phyloP scores from a whole-genome alignment of 2,797 vertebrate species.

The Squalus acanthias region DNA sequence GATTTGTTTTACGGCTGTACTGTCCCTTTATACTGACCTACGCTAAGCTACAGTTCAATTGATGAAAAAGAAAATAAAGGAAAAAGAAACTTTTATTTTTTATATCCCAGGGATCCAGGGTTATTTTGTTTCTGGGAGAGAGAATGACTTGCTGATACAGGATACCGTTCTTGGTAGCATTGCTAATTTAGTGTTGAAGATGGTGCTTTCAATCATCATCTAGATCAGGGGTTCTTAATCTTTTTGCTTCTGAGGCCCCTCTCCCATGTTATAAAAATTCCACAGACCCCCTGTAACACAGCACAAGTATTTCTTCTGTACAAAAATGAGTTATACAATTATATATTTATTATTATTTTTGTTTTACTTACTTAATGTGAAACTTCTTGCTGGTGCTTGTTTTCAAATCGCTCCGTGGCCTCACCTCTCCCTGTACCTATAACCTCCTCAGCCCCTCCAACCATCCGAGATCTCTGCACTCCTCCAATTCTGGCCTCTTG shows the following conservation, averaged over 20 bases:
- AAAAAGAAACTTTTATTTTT: background rate
- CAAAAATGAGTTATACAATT: too few species aligned
- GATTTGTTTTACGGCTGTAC: background rate
- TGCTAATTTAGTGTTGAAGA: background rate
- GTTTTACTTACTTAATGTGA: too few species aligned
- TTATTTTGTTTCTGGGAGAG: background rate
- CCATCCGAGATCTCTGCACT: too few species aligned
- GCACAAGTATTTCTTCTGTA: too few species aligned
- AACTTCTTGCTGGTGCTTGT: too few species aligned
- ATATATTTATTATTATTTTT: background rate
- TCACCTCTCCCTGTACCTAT: too few species aligned
- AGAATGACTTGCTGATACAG: background rate
- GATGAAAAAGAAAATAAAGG: background rate
- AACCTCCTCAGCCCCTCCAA: too few species aligned
- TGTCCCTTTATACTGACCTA: background rate
- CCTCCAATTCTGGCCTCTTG: too few species aligned
- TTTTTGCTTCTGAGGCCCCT: too few species aligned
- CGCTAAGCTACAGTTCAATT: background rate
- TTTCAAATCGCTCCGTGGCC: too few species aligned
- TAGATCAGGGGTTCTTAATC: background rate
- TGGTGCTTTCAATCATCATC: background rate
- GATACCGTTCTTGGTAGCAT: background rate
- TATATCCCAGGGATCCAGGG: background rate
- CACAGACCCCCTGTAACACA: too few species aligned
- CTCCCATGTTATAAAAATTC: too few species aligned